Evolutionary conservation across 30 jellyfish, hydroid and myxozoan species (phyloP).

Genomic region (Aurelia sp.): DNA sequence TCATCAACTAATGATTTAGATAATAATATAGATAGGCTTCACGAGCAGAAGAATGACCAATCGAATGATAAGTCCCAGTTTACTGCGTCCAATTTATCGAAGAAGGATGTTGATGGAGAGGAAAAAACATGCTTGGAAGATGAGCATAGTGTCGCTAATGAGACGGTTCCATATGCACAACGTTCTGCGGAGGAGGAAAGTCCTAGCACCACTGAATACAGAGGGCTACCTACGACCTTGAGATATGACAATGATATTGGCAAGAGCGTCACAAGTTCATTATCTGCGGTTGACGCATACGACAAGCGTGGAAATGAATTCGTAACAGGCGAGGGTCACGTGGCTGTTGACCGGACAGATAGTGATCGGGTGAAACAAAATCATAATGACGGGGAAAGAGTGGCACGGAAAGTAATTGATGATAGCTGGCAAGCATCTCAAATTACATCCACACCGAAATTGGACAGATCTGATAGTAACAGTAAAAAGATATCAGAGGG

Average conservation of each 20-base stretch:
- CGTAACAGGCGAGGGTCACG: slow-evolving; percentile 38
- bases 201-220: not conserved
- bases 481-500: slow-evolving; percentile 71
- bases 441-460: slow-evolving; percentile 59
- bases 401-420: not conserved
- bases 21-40: not conserved
- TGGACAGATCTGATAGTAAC: slow-evolving; percentile 50
- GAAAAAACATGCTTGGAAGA: not conserved
- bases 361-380: slow-evolving; percentile 3
- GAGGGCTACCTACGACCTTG: slow-evolving; percentile 4
- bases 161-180: not conserved
- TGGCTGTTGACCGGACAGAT: slow-evolving; percentile 5
- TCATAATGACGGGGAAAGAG: not conserved
- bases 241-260: not conserved
- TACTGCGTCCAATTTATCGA: not conserved
- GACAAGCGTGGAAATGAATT: slow-evolving; percentile 40
- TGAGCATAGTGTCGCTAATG: not conserved
- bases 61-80: not conserved
- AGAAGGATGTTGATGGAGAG: not conserved
- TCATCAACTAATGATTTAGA: not conserved
- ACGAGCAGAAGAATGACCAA: not conserved
- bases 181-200: slow-evolving; percentile 16
- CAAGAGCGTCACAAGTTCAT: not conserved
- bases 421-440: slow-evolving; percentile 28
- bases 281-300: not conserved